Conservation (phyloP, 2,888 invertebrate species). For the Norana najaformis region DNA sequence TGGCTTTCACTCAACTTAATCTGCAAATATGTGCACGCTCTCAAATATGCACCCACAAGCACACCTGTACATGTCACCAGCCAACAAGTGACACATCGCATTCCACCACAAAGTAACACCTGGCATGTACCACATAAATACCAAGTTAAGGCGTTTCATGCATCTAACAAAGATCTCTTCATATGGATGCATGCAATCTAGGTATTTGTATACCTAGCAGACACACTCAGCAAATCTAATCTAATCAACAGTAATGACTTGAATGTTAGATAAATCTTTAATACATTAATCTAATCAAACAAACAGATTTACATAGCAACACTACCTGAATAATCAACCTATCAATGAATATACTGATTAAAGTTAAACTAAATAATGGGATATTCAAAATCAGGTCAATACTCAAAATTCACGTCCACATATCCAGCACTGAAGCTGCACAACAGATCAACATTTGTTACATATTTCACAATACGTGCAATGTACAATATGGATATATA, state of each 20-base stretch:
- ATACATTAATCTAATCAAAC: background rate
- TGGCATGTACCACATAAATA: background rate
- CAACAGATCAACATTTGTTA: background rate
- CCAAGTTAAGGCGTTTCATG: background rate
- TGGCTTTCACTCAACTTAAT: background rate
- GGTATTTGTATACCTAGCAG: background rate
- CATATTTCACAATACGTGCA: too few species aligned
- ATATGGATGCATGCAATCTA: background rate
- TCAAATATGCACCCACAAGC: background rate
- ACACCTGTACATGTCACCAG: background rate
- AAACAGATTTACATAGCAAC: background rate
- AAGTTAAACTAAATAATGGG: background rate
- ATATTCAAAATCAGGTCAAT: background rate
- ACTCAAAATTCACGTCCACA: too few species aligned
- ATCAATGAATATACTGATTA: background rate
- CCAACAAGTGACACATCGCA: background rate
- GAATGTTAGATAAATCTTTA: background rate
- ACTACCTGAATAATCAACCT: background rate
- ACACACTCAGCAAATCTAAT: background rate
- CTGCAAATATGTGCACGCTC: background rate
- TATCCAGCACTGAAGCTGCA: background rate
- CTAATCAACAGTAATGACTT: background rate
- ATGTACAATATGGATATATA: background rate
- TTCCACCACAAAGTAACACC: background rate
- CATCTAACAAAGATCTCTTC: background rate